Conservation (phyloP, 2,888 invertebrate species). For the Cerastis leucographa region DNA sequence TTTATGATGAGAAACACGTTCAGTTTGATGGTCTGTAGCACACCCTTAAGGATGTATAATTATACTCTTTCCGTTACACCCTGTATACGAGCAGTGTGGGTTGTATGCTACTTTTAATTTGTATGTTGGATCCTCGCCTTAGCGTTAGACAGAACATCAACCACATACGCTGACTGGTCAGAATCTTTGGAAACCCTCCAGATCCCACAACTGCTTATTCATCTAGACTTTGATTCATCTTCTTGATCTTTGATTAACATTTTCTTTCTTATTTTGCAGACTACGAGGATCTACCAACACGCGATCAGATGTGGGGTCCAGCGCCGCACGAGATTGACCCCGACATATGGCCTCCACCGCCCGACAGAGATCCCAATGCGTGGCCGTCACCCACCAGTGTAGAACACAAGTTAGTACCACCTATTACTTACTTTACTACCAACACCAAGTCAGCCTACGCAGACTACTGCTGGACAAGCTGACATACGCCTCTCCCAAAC, state of each 20-base stretch:
- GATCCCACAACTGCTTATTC: no score
- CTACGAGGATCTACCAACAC: conserved; percentile 86
- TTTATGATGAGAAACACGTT: no score
- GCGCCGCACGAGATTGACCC: conserved; percentile 92
- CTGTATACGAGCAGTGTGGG: background rate
- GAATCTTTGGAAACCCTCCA: background rate
- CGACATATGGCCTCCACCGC: conserved; percentile 94
- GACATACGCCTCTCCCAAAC: background rate
- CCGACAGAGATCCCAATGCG: conserved; percentile 94
- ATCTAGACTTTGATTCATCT: background rate
- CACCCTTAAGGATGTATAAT: no score
- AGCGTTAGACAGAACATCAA: background rate
- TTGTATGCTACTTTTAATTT: background rate
- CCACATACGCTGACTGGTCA: no score
- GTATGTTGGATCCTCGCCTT: background rate
- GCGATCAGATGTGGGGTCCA: conserved; percentile 86
- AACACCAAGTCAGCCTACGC: background rate
- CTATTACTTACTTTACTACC: background rate
- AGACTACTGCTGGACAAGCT: background rate
- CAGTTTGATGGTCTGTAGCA: no score
- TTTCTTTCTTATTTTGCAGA: conserved; percentile 75
- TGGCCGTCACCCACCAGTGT: conserved; percentile 96
- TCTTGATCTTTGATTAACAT: background rate
- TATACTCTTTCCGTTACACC: no score
- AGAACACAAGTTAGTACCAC: conserved; percentile 92